Base-by-base conservation (phyloP, 2,888 invertebrate species). In the Nasonovia ribisnigri region DNA sequence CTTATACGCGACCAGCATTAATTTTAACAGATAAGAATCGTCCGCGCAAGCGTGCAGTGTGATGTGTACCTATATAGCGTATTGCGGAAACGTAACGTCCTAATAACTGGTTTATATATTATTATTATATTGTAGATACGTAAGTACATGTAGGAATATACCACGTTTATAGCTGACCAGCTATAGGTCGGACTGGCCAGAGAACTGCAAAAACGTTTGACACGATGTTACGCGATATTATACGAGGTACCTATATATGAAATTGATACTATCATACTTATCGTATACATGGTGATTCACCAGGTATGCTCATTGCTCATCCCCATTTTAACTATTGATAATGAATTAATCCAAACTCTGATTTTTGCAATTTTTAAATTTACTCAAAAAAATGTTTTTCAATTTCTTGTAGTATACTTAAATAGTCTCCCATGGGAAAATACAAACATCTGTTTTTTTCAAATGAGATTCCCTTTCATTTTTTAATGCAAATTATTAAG, bases 1-100 rank as follows among this genome's bases (percentile, higher is more conserved):
- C 42, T 26, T 42, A 36, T 10, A 88, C 8, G 11, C 42, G 48
- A 51, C 42, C 91, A 84, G 29, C 91, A 46, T 86, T 91, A 91
- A 86, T 86, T 91, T 86, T n/a, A n/a, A n/a, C 91, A 86, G 91
- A 91, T 91, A 91, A 86, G 43, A 57, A 91, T 91, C 91, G 88
- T 77, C n/a, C 77, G 36, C 77, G 77, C 36, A 36, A 36, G 6
- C 67, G 67, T 48, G 10, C 36, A 36, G 16, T 36, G 11, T 26
- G 46, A 57, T 46, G 42, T 60, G 20, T 20, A n/a, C 29, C 77
- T n/a, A 29, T 8, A 24, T 26, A 54, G 20, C 36, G 51, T n/a
- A 36, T 36, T 88, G 51, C 88, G 88, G 54, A 88, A 88, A 51
- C 36, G 36, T 51, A 88, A 88, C 88, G 54, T 57, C 26, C 26